Evolutionary conservation across 2,888 invertebrate genomes (phyloP).

Genomic region (Quadroppia sp.): DNA sequence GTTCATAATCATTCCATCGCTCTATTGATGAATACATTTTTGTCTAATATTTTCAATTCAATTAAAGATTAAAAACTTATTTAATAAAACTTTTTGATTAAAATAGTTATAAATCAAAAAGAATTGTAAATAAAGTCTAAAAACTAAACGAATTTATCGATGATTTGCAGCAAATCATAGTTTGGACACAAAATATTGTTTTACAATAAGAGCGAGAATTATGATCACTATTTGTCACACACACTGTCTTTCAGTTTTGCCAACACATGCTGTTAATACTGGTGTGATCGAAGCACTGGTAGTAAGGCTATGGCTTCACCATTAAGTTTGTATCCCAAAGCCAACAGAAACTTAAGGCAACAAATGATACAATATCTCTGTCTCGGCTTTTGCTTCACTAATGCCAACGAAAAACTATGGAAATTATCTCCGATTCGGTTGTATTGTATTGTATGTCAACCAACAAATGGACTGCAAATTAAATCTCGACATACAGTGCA

Average conservation of each 20-base stretch:
- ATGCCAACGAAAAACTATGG: slow-evolving; percentile 15
- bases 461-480: neutral
- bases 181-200: neutral
- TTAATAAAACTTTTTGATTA: neutral
- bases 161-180: neutral
- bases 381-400: slow-evolving; percentile 18
- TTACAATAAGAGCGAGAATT: neutral
- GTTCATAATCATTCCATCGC: slow-evolving; percentile 22
- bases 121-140: neutral
- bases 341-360: neutral
- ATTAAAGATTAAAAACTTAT: neutral
- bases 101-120: neutral
- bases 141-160: too few relatives aligned
- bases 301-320: neutral
- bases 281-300: neutral
- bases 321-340: neutral
- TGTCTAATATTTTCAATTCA: neutral
- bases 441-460: slow-evolving; percentile 12
- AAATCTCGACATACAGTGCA: neutral
- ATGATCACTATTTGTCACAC: neutral
- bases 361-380: slow-evolving; percentile 12
- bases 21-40: slow-evolving; percentile 29
- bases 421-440: neutral
- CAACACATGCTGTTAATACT: slow-evolving; percentile 12
- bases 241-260: neutral